phyloP scores from a whole-genome alignment of 2,113 vertebrate species.

The zebrafish (Danio rerio) region DNA sequence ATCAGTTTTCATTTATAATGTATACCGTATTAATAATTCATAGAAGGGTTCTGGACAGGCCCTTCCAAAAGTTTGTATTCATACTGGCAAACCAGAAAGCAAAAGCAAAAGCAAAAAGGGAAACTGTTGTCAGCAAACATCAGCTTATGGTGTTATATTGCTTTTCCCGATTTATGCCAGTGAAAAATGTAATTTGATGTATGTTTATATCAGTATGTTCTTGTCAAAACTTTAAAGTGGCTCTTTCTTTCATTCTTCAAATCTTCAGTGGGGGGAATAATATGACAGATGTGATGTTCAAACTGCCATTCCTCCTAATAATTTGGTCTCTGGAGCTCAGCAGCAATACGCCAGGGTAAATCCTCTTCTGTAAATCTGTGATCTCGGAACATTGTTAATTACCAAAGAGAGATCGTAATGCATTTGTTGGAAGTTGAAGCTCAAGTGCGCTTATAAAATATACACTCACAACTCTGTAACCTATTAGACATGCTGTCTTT shows the following conservation, averaged over 20 bases:
- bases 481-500: neutral
- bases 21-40: conserved; percentile 8
- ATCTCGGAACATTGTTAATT: conserved; percentile 17
- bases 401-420: neutral
- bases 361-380: conserved; percentile 7
- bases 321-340: conserved; percentile 5
- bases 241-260: neutral
- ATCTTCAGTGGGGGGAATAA: neutral
- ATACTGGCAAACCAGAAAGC: conserved; percentile 6
- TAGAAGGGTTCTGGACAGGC: neutral
- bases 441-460: neutral
- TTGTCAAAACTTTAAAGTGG: neutral
- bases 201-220: neutral
- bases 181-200: neutral
- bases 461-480: neutral
- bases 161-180: neutral
- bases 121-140: neutral
- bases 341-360: neutral
- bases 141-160: neutral
- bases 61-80: neutral
- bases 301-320: neutral
- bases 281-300: neutral
- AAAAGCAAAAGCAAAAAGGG: neutral
- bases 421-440: neutral
- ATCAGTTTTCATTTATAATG: conserved; percentile 15